Conservation (phyloP, 2,113 vertebrate species). For the Regulus satrapa region DNA sequence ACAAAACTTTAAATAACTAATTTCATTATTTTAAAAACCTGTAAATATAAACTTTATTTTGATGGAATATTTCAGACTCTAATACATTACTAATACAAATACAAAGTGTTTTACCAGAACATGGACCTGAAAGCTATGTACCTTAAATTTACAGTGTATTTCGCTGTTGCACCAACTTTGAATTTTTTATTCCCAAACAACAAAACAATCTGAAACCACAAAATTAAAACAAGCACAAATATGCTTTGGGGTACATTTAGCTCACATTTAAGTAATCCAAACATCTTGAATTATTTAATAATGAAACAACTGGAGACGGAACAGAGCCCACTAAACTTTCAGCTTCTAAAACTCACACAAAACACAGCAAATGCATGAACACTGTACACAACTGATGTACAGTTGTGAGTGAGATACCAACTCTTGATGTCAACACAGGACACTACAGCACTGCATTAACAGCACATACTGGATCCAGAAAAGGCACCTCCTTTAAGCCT, state of each 20-base stretch:
- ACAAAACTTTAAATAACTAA: background rate
- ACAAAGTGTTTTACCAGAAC: background rate
- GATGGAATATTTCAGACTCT: background rate
- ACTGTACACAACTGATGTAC: fast-evolving
- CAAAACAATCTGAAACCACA: background rate
- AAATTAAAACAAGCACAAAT: background rate
- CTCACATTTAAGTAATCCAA: background rate
- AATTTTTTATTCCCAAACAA: background rate
- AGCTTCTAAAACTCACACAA: background rate
- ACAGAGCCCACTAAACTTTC: background rate
- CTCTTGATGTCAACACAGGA: background rate
- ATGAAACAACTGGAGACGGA: background rate
- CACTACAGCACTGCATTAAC: background rate
- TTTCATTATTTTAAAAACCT: background rate
- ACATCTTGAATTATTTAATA: background rate
- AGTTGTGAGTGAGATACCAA: background rate
- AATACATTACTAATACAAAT: background rate
- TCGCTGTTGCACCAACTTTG: background rate
- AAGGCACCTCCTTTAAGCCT: background rate
- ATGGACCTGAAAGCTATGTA: background rate
- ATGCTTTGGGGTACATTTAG: background rate
- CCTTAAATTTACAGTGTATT: background rate
- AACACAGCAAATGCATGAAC: background rate
- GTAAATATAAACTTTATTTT: background rate
- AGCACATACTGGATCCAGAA: background rate